Conservation (phyloP, 2,888 invertebrate genomes). For the Acrobasis consociella region DNA sequence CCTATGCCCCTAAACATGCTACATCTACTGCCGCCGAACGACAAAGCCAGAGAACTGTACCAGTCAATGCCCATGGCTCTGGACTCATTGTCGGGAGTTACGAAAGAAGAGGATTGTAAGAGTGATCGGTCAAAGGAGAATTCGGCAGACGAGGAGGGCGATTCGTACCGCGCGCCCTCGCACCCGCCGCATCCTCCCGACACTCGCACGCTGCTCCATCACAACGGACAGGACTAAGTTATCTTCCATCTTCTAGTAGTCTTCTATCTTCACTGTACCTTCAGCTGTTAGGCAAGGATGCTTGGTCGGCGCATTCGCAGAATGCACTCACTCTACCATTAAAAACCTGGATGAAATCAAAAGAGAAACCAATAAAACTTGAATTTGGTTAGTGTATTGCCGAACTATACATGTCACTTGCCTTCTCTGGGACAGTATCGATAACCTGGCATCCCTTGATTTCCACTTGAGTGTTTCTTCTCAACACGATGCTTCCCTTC, state of each 20-base stretch:
- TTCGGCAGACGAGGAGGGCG: conserved; percentile 83
- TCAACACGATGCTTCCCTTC: background rate
- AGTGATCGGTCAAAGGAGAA: conserved; percentile 85
- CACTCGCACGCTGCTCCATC: conserved; percentile 87
- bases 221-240: conserved; percentile 90
- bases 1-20: conserved; percentile 93
- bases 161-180: conserved; percentile 76
- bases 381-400: conserved; percentile 55
- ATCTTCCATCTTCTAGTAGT: conserved; percentile 34
- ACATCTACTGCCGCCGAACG: conserved; percentile 90
- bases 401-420: conserved; percentile 25
- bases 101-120: conserved; percentile 85
- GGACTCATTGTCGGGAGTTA: conserved; percentile 77
- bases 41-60: conserved; percentile 87
- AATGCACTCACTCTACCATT: conserved; percentile 27
- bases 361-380: conserved; percentile 48
- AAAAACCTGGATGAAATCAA: conserved; percentile 32
- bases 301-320: conserved; percentile 24
- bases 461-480: background rate
- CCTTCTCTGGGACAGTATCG: background rate
- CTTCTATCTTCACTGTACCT: conserved; percentile 42
- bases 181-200: conserved; percentile 83
- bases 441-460: background rate
- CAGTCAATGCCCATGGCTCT: conserved; percentile 81
- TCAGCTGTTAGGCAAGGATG: conserved; percentile 36